Evolutionary conservation across 2,797 vertebrate genomes (phyloP), one percentile per base, ranked within the genome.

Genomic region (Sebastes melanostomus): DNA sequence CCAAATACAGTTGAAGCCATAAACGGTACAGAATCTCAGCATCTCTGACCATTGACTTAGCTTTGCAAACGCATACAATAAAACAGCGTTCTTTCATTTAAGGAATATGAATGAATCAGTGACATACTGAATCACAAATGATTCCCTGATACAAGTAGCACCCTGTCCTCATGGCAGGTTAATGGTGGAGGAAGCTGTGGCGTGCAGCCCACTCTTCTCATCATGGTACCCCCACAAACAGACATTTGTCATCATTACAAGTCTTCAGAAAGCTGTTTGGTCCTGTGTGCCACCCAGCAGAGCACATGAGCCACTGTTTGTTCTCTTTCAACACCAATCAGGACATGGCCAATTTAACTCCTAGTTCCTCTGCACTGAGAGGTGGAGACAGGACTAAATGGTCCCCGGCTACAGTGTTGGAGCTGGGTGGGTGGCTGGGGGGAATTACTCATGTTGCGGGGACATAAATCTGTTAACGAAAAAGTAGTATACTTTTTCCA

Each of bases 291-390:
- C 67, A 46, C 61, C 50, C 66, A 79, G 56, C 77, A 67, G 67
- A 75, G 70, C 75, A 81, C 80, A 63, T 62, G 72, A 83, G 55
- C 52, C 77, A 18, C 32, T 90, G 85, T 91, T 92, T 88, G 85
- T 58, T 78, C 74, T 76, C 75, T 84, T 88, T 89, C 76, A 83
- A 70, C 89, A 81, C 58, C 54, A 38, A 88, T 89, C 78, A 83
- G 58, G 16, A 9, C 82, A 85, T n/a, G 50, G 69, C 65, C 88
- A 83, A 90, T 91, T 92, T 86, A 82, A 91, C 83, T 72, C 42
- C 32, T 71, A 59, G 62, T 71, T 88, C 74, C 83, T 52, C 56
- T 74, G 70, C 75, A 66, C 36, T 32, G 14, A 38, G 72, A 69
- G 59, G 20, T 24, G 32, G 20, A 30, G 13, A 75, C 20, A 71